phyloP scores from a whole-genome alignment of 2,888 invertebrate species.

The Cyclophora punctaria region DNA sequence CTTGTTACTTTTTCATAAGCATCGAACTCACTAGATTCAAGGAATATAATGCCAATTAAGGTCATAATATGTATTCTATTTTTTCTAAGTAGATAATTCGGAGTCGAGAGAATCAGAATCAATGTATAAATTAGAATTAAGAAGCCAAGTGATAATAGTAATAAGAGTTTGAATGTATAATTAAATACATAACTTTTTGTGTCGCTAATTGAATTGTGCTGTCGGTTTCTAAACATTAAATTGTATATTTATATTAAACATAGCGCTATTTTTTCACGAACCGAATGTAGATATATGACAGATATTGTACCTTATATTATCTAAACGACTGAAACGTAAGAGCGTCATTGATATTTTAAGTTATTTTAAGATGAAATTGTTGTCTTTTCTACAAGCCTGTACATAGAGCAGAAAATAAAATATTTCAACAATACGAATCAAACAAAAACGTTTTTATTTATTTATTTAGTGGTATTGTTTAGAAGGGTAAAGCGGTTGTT shows the following conservation, averaged over 20 bases:
- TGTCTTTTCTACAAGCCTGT: constrained; percentile 71
- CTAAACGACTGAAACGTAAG: constrained; percentile 60
- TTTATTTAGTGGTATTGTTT: neutral
- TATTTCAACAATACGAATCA: constrained; percentile 44
- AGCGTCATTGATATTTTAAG: constrained; percentile 59
- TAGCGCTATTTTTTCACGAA: constrained; percentile 64
- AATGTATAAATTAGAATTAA: constrained; percentile 45
- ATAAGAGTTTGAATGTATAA: constrained; percentile 50
- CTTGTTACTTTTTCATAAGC: no score
- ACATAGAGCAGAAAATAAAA: constrained; percentile 62
- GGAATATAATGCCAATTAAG: no score
- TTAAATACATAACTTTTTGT: constrained; percentile 28
- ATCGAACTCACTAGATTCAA: no score
- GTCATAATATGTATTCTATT: no score
- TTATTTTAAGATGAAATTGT: constrained; percentile 61
- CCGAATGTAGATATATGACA: constrained; percentile 37
- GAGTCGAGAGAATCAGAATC: no score
- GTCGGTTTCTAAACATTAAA: constrained; percentile 46
- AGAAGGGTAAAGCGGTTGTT: no score
- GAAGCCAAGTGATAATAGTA: constrained; percentile 72
- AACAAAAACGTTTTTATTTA: constrained; percentile 14
- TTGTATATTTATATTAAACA: constrained; percentile 40
- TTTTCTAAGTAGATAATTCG: no score
- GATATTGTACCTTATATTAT: constrained; percentile 38
- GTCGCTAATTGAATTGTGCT: constrained; percentile 50